These are phyloP conservation scores for Cochlearius cochlearius DNA, from an alignment of 2,113 vertebrate genomes.

Conservation along the genomic window DNA sequence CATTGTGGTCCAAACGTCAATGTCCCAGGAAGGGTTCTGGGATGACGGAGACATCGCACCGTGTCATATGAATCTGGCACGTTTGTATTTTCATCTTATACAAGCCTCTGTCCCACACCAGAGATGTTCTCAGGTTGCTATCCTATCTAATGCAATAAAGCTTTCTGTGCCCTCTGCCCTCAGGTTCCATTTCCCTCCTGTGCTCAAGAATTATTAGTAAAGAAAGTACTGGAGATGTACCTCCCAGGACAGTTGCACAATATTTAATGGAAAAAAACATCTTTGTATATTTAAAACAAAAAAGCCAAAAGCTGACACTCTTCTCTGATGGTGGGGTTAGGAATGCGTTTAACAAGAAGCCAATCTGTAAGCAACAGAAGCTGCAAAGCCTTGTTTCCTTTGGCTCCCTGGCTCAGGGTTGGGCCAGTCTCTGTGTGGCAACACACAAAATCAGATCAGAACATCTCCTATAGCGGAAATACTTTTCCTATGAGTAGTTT, in stretches of 20 bases:
- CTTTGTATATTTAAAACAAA: not conserved
- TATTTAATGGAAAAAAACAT: not conserved
- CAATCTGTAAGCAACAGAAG: not conserved
- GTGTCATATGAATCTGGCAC: rapidly evolving
- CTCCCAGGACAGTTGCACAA: not conserved
- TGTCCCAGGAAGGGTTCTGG: not conserved
- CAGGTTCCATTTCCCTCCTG: not conserved
- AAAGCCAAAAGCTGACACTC: rapidly evolving
- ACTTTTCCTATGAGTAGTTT: not conserved
- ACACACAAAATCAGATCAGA: not conserved
- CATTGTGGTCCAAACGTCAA: not conserved
- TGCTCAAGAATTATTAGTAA: not conserved
- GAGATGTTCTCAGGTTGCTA: not conserved
- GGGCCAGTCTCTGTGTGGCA: not conserved
- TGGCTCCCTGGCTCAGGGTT: constrained; percentile 18
- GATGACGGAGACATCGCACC: not conserved
- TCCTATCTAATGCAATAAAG: not conserved
- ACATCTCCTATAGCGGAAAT: not conserved
- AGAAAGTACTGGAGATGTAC: not conserved
- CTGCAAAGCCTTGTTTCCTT: constrained; percentile 31
- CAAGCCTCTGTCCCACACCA: not conserved
- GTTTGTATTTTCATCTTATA: not conserved
- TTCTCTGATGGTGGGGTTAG: not conserved
- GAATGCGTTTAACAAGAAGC: not conserved
- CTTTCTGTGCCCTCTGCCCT: not conserved